These are phyloP conservation scores for Strigamia transsilvanica DNA, from an alignment of 2,888 invertebrate genomes.

Conservation along the genomic window DNA sequence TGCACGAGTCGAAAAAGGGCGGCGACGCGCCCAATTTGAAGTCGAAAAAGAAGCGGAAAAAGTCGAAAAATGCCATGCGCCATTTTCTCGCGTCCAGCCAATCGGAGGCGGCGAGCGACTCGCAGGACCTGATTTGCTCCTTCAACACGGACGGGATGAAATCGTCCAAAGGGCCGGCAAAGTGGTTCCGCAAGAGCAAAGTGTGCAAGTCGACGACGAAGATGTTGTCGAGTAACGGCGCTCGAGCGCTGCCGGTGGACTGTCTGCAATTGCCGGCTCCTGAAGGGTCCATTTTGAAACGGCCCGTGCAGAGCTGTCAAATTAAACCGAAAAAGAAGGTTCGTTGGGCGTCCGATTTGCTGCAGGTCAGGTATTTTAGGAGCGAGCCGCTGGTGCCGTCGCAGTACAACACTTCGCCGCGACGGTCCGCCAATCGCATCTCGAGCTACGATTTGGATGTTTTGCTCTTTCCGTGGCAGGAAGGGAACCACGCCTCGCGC, in stretches of 20 bases:
- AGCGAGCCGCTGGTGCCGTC: constrained; percentile 20
- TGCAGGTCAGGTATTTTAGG: constrained; percentile 33
- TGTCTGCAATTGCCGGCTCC: background rate
- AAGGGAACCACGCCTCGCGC: background rate
- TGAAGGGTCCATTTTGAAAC: background rate
- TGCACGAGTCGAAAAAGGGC: background rate
- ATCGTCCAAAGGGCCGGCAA: background rate
- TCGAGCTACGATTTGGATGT: constrained; percentile 29
- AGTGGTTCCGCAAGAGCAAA: background rate
- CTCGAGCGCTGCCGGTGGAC: background rate
- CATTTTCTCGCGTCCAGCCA: constrained; percentile 1
- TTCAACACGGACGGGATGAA: background rate
- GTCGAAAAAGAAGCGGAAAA: constrained; percentile 1
- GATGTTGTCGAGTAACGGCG: background rate
- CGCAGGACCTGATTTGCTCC: background rate
- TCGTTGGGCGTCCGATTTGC: constrained; percentile 26
- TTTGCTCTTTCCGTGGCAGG: background rate
- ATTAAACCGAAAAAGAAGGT: constrained; percentile 17
- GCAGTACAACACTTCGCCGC: background rate
- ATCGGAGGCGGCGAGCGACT: background rate
- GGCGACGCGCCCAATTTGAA: background rate
- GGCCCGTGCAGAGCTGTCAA: background rate
- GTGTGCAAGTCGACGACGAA: background rate
- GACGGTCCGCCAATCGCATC: background rate
- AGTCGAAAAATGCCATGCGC: background rate